Evolutionary conservation across 2,113 vertebrate species (phyloP), one percentile per base, ranked within the genome.

Genomic region (Crotalus horridus): DNA sequence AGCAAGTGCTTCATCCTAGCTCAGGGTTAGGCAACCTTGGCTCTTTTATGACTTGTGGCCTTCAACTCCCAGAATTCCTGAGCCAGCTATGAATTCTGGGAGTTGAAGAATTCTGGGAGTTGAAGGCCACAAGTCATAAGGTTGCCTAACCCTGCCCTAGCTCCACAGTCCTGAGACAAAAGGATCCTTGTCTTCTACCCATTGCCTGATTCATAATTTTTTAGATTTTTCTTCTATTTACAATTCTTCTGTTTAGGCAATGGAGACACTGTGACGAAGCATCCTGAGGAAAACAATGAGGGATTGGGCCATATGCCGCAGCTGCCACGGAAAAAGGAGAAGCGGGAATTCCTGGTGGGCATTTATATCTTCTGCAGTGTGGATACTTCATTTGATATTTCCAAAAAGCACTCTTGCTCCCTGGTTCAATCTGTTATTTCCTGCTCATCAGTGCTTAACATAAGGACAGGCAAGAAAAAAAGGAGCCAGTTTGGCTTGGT

Each of bases 311-410:
- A 98, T 2, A 97, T 98, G 61, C 98, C 98, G 29, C 98, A 97
- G 1, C 96, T 98, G 85, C 98, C 98, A 55, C 97, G 98, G 59
- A 98, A 98, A 92, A 99, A 98, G 93, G 99, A 99, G 96, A 99
- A 98, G 85, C 98, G 98, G 96, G 99, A 99, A 87, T 99, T 98
- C 93, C 99, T 98, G 87, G 99, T 99, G 95, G 95, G 99, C 98
- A 46, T 21, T 91, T 91, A 9, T 46, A 43, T 29, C 2, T 13
- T 89, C 59, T 9, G 0, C 26, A 6, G 7, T 5, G 10, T 39
- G 88, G 46, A 87, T 10, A 15, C 24, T 51, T 87, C 26, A 51
- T 87, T 46, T 21, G 74, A 81, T 81, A 23, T 1, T 0, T 20
- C 51, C 43, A 13, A 23, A 51, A 43, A 51, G 23, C 26, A 87